These are phyloP conservation scores for Onychostoma macrolepis DNA, from an alignment of 2,113 vertebrate species.

Conservation along the genomic window DNA sequence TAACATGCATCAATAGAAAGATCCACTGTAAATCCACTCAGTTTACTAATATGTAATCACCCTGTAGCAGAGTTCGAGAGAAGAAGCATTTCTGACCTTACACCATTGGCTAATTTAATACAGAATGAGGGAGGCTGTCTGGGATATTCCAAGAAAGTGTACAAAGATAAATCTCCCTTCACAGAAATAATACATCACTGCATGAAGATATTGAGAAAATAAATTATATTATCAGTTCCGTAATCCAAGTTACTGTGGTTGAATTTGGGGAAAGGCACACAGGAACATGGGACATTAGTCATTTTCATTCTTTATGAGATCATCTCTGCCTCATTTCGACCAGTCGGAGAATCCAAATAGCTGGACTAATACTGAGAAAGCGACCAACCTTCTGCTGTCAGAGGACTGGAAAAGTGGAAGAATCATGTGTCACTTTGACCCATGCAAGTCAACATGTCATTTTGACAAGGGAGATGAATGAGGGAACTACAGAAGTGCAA, in stretches of 20 bases:
- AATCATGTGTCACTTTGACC: not conserved
- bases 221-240: conserved; percentile 33
- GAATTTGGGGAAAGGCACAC: conserved; percentile 31
- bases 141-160: conserved; percentile 38
- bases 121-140: conserved; percentile 19
- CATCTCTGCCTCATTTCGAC: not conserved
- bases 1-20: conserved; percentile 42
- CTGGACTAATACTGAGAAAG: conserved; percentile 4
- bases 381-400: not conserved
- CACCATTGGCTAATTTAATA: conserved; percentile 4
- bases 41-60: conserved; percentile 50
- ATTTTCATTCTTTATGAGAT: conserved; percentile 23
- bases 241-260: conserved; percentile 17
- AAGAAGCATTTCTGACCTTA: conserved; percentile 5
- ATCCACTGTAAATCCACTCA: conserved; percentile 36
- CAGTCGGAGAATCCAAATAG: not conserved
- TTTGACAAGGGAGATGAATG: not conserved
- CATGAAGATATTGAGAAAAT: conserved; percentile 53
- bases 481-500: conserved; percentile 6
- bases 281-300: conserved; percentile 4
- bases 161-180: conserved; percentile 44
- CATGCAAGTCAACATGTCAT: conserved; percentile 13
- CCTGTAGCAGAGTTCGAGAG: conserved; percentile 20
- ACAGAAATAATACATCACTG: conserved; percentile 44
- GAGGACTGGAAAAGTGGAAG: conserved; percentile 5